A percentile compares a stretch with the other conserved stretches of the same genome.
phyloP scores from a whole-genome alignment of 2,113 vertebrate genomes.

The Oryzias woworae region DNA sequence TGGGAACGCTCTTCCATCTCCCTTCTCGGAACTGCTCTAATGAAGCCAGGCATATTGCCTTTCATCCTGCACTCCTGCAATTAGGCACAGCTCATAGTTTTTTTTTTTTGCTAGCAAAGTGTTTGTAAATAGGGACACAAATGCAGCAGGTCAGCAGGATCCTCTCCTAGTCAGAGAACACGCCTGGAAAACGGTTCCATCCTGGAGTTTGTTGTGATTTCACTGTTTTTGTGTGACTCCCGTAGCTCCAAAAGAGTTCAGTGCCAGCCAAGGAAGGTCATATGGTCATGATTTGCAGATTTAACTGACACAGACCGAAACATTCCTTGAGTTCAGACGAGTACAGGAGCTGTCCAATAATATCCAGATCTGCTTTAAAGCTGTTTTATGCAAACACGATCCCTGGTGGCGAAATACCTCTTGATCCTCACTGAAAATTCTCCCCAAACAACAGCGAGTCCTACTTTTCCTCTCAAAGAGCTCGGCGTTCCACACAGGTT shows the following conservation, averaged over 20 bases:
- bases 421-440: conserved; percentile 37
- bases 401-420: conserved; percentile 43
- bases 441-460: conserved; percentile 15
- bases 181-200: conserved; percentile 48
- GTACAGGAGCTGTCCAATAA: conserved; percentile 63
- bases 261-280: conserved; percentile 62
- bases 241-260: conserved; percentile 48
- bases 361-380: conserved; percentile 64
- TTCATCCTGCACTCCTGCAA: conserved; percentile 74
- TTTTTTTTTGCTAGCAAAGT: conserved; percentile 58
- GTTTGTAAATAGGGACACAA: conserved; percentile 71
- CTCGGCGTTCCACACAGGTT: conserved; percentile 34
- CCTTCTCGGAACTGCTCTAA: conserved; percentile 74
- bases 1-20: conserved; percentile 73
- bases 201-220: conserved; percentile 35
- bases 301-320: conserved; percentile 69
- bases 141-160: conserved; percentile 56
- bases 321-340: conserved; percentile 71
- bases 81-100: conserved; percentile 69
- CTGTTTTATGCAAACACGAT: conserved; percentile 56
- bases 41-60: conserved; percentile 78
- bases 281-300: conserved; percentile 75
- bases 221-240: conserved; percentile 50
- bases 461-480: conserved; percentile 40
- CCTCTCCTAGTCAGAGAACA: conserved; percentile 46